These are phyloP conservation scores for Plecotus auritus DNA, from an alignment of 2,113 vertebrate genomes.

Conservation along the genomic window DNA sequence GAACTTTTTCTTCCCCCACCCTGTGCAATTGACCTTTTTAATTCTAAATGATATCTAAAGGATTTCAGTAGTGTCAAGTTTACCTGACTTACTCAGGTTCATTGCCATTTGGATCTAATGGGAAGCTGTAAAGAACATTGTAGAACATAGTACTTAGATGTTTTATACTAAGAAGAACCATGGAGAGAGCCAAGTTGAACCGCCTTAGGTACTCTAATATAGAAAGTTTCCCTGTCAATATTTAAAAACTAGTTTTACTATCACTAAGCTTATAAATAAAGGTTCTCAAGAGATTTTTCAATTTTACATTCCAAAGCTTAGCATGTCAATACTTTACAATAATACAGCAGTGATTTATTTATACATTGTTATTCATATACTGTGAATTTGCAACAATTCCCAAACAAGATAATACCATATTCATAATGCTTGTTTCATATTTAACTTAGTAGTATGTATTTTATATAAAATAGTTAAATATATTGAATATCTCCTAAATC, in stretches of 20 bases:
- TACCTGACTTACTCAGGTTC: background rate
- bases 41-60: background rate
- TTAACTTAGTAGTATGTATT: background rate
- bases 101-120: background rate
- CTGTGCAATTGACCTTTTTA: background rate
- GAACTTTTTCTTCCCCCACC: background rate
- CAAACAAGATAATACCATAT: constrained; percentile 1
- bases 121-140: background rate
- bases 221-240: background rate
- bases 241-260: background rate
- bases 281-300: background rate
- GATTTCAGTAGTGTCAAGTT: background rate
- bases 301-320: constrained; percentile 31
- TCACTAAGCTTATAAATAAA: background rate
- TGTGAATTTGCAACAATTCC: background rate
- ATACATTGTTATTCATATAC: background rate
- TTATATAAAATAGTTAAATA: background rate
- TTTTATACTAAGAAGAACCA: background rate
- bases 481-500: background rate
- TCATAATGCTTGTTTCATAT: background rate
- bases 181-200: background rate
- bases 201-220: background rate
- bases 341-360: background rate
- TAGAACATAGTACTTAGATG: background rate
- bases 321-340: background rate